Evolutionary conservation across 1,140 invertebrate genomes (phyloP).

Genomic region (Micrasema minimum): DNA sequence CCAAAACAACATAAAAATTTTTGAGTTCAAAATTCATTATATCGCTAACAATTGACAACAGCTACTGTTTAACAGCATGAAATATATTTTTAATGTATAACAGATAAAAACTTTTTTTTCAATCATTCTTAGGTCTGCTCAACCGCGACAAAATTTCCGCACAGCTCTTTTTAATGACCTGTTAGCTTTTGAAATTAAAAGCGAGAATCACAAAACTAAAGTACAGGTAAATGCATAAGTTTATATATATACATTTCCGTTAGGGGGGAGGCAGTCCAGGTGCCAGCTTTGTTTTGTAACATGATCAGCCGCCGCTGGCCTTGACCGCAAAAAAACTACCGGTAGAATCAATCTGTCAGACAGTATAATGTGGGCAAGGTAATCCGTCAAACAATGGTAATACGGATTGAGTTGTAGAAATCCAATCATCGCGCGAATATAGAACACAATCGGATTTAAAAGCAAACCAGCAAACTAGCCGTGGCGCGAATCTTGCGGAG

Average conservation of each 20-base stretch:
- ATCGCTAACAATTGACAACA: too few relatives aligned
- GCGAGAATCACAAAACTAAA: background rate
- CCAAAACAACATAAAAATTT: too few relatives aligned
- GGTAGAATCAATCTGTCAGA: constrained; percentile 23
- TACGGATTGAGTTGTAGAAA: constrained; percentile 21
- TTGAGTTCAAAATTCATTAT: too few relatives aligned
- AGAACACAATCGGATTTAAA: background rate
- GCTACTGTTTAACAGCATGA: too few relatives aligned
- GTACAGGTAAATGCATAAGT: too few relatives aligned
- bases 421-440: background rate
- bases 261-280: background rate
- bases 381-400: constrained; percentile 9
- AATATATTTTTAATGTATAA: too few relatives aligned
- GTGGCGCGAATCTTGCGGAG: background rate
- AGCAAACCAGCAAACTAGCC: background rate
- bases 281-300: constrained; percentile 4
- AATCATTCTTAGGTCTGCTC: too few relatives aligned
- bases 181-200: constrained; percentile 25
- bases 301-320: constrained; percentile 4
- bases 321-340: constrained; percentile 32
- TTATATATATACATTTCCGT: too few relatives aligned
- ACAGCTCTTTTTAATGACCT: too few relatives aligned
- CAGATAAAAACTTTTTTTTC: too few relatives aligned
- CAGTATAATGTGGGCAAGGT: constrained; percentile 15
- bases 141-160: too few relatives aligned